Conservation (phyloP, 2,113 vertebrate genomes). For the Forbesichthys agassizii region DNA sequence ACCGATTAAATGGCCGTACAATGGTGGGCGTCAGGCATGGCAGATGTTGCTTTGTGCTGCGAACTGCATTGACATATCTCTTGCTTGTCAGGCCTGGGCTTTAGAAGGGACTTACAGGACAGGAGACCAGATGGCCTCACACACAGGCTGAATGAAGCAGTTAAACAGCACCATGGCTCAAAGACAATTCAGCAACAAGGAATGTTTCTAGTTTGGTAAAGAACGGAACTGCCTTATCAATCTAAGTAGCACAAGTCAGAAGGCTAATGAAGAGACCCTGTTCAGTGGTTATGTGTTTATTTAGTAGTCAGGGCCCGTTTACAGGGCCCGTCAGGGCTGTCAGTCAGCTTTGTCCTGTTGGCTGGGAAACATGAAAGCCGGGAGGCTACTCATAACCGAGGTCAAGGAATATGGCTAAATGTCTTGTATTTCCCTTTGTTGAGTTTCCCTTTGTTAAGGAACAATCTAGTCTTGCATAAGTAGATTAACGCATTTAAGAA, state of each 20-base stretch:
- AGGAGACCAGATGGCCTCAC: slow-evolving; percentile 89
- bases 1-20: slow-evolving; percentile 96
- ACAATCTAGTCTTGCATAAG: slow-evolving; percentile 61
- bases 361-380: slow-evolving; percentile 40
- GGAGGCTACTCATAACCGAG: slow-evolving; percentile 45
- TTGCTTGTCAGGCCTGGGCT: slow-evolving; percentile 91
- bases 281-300: slow-evolving; percentile 57
- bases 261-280: slow-evolving; percentile 71
- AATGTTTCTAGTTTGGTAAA: slow-evolving; percentile 83
- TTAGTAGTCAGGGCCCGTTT: slow-evolving; percentile 66
- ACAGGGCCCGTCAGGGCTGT: slow-evolving; percentile 42
- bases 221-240: slow-evolving; percentile 75
- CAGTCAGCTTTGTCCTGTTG: slow-evolving; percentile 44
- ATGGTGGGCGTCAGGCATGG: slow-evolving; percentile 94
- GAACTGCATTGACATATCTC: slow-evolving; percentile 95
- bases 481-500: slow-evolving; percentile 59
- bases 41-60: slow-evolving; percentile 98
- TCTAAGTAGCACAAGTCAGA: slow-evolving; percentile 67
- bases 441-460: slow-evolving; percentile 54
- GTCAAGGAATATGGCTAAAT: slow-evolving; percentile 62
- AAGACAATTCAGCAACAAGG: slow-evolving; percentile 79
- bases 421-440: slow-evolving; percentile 52
- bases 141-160: slow-evolving; percentile 84
- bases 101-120: slow-evolving; percentile 86
- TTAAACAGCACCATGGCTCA: slow-evolving; percentile 81